Percentiles rank a stretch among this genome's conserved stretches.
These are phyloP conservation scores for Papilio machaon DNA, from an alignment of 1,140 invertebrate species.

Conservation along the genomic window DNA sequence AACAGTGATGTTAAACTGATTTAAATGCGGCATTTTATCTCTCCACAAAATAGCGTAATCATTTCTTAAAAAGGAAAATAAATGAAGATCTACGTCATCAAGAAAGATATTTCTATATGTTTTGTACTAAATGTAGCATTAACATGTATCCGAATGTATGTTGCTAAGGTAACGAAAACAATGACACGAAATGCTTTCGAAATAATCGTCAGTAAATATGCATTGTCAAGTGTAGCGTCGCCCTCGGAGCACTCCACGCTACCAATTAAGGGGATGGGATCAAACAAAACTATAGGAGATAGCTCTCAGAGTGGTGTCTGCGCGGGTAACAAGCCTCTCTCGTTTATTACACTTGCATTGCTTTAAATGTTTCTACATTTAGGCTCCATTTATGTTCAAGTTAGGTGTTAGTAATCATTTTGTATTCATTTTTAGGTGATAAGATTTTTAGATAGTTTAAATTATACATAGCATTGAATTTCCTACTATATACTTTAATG, in stretches of 20 bases:
- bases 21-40: no score
- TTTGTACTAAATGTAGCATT: no score
- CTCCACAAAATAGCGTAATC: no score
- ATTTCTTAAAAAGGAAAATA: no score
- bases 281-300: slow-evolving; percentile 15
- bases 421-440: neutral
- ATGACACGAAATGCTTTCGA: neutral
- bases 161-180: neutral
- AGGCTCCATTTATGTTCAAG: neutral
- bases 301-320: neutral
- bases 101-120: no score
- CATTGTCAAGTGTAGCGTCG: slow-evolving; percentile 7
- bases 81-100: no score
- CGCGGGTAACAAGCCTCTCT: slow-evolving; percentile 10
- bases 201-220: slow-evolving; percentile 8
- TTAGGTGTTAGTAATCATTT: neutral
- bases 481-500: no score
- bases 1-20: neutral
- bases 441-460: no score
- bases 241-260: slow-evolving; percentile 14
- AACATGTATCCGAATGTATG: neutral
- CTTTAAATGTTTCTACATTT: neutral
- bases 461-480: no score
- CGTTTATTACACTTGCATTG: slow-evolving; percentile 19
- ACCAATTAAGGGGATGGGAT: slow-evolving; percentile 35